phyloP scores from a whole-genome alignment of 2,797 vertebrate genomes.

The Myotis myotis region DNA sequence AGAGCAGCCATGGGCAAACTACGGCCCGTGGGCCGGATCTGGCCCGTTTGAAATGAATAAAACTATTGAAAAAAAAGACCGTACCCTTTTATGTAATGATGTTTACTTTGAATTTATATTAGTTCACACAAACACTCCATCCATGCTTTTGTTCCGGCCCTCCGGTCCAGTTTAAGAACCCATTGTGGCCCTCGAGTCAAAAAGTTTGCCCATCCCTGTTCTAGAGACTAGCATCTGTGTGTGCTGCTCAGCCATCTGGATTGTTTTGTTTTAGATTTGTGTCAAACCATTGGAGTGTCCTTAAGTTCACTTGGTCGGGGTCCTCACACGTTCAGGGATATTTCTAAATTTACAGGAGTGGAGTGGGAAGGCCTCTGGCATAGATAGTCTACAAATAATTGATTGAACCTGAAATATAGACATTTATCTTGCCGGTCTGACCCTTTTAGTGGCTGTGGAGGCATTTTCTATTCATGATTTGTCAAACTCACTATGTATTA shows the following conservation, averaged over 20 bases:
- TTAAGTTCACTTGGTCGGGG: background rate
- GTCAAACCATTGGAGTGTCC: background rate
- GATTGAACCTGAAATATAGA: constrained; percentile 27
- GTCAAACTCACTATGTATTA: constrained; percentile 46
- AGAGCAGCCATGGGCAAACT: background rate
- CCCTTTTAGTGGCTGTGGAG: constrained; percentile 50
- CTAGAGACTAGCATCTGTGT: background rate
- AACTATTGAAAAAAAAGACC: too few relatives aligned
- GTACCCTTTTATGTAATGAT: too few relatives aligned
- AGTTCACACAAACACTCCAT: too few relatives aligned
- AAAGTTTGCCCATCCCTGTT: too few relatives aligned
- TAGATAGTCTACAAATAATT: background rate
- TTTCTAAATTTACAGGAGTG: background rate
- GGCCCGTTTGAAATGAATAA: too few relatives aligned
- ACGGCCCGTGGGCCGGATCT: too few relatives aligned
- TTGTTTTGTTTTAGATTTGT: background rate
- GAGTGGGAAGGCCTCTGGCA: background rate
- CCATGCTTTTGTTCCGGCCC: too few relatives aligned
- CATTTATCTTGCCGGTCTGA: constrained; percentile 45
- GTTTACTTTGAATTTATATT: too few relatives aligned
- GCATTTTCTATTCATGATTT: constrained; percentile 58
- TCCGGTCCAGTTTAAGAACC: too few relatives aligned
- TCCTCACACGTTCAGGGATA: background rate
- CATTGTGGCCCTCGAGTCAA: too few relatives aligned
- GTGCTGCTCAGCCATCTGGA: background rate